Base-by-base conservation (phyloP, 2,888 invertebrate genomes). In the Ommatoiulus sabulosus region DNA sequence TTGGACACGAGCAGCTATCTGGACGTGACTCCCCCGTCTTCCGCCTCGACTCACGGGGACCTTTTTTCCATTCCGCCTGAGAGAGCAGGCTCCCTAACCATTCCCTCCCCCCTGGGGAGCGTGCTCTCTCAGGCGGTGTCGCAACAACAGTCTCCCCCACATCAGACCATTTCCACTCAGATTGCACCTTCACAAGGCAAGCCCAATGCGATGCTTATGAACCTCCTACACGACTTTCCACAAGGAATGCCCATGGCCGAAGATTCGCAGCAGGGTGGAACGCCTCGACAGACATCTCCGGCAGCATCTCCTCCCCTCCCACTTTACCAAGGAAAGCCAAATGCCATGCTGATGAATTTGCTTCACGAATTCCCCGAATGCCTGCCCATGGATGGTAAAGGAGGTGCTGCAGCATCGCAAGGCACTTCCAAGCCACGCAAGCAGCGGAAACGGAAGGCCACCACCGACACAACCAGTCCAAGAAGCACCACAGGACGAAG, bases 401-500 rank as follows among this genome's bases (percentile, higher is more conserved):
- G 86, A 1, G 44, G 86, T 12, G 10, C 44, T 57, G 87, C 48
- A 1, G 43, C 48, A 0, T 15, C 46, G 44, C 57, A 52, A 43
- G 35, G 48, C 35, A 44, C 72, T 1, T 46, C 44, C 0, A 90
- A 90, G 72, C 89, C 90, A 85, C 87, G 90, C 6, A 91, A 91
- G 85, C 86, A 44, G 24, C 89, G 89, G 7, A 91, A 91, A 88
- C 90, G 91, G 12, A 91, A 91, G 87, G 89, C 89, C 17, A 89
- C 89, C 44, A 88, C 88, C 17, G 90, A 90, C n/a, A 92, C 91
- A 88, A 90, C 92, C 84, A 92, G 91, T 89, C 92, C 92, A 10
- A 91, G 91, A 10, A 89, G 90, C 87, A 89, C 90, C 10, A 90
- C 90, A 0, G 92, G 92, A 3, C 91, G 92, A 88, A 92, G 92